A percentile compares a stretch with the other conserved stretches of the same genome.
phyloP scores from a whole-genome alignment of 2,888 invertebrate genomes.

The Ceriagrion tenellum region DNA sequence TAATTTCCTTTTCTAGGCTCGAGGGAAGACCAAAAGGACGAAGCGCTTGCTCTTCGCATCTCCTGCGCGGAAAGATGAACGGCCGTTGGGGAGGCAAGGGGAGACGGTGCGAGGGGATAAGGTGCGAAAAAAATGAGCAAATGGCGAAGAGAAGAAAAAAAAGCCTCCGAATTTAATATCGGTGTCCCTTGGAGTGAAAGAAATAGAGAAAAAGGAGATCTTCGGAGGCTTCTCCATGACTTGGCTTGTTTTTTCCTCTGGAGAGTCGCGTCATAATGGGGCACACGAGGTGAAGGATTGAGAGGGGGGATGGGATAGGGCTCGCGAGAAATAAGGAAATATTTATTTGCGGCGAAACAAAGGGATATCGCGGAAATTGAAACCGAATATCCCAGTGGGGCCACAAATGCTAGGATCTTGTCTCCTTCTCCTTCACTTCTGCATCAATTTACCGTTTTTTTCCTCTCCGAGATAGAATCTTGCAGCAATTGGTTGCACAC shows the following conservation, averaged over 20 bases:
- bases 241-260: no score
- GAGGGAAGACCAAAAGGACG: neutral
- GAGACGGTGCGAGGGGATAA: neutral
- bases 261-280: no score
- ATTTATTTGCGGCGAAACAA: conserved; percentile 20
- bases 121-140: neutral
- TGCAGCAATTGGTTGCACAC: neutral
- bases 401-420: neutral
- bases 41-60: neutral
- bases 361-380: conserved; percentile 6
- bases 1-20: neutral
- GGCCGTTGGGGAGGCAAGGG: neutral
- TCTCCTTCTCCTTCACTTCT: neutral
- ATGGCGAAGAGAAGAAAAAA: neutral
- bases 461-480: neutral
- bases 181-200: neutral
- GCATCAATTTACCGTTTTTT: neutral
- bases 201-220: neutral
- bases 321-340: neutral
- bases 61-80: neutral
- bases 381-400: conserved; percentile 21
- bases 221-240: neutral
- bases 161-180: conserved; percentile 18
- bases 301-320: neutral
- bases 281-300: neutral